Percentiles rank a stretch among this genome's conserved stretches.
Evolutionary conservation across 2,113 vertebrate species (phyloP).

Genomic region (Notothenia rossii): DNA sequence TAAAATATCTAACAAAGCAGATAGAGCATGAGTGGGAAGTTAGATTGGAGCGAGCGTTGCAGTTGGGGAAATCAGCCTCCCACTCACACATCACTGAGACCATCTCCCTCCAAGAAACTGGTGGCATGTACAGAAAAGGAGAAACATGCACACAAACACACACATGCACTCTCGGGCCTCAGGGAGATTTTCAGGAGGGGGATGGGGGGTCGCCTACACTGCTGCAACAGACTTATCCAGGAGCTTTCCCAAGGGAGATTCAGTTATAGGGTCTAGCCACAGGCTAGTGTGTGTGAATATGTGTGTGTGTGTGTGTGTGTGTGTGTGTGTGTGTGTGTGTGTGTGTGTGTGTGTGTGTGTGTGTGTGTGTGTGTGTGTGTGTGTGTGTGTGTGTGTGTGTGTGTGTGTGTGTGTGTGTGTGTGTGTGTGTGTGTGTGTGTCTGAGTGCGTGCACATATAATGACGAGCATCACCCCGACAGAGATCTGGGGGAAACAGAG

Average conservation of each 20-base stretch:
- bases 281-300: conserved; percentile 33
- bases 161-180: conserved; percentile 33
- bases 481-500: conserved; percentile 76
- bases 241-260: conserved; percentile 68
- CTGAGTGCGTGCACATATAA: conserved; percentile 51
- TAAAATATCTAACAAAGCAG: conserved; percentile 76
- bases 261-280: conserved; percentile 71
- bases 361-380: conserved; percentile 34
- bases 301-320: conserved; percentile 15
- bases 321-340: conserved; percentile 33
- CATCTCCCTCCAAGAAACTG: conserved; percentile 77
- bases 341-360: conserved; percentile 33
- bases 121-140: conserved; percentile 70
- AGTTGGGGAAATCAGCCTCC: conserved; percentile 81
- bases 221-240: conserved; percentile 69
- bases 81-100: conserved; percentile 78
- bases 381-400: conserved; percentile 12
- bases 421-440: conserved; percentile 28
- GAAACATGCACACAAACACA: conserved; percentile 46
- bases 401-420: conserved; percentile 37
- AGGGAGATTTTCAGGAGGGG: conserved; percentile 55
- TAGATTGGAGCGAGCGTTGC: conserved; percentile 74
- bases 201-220: conserved; percentile 52
- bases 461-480: conserved; percentile 76
- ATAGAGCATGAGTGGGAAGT: conserved; percentile 76